phyloP scores from a whole-genome alignment of 1,140 invertebrate genomes.

The Charaxes varanes region DNA sequence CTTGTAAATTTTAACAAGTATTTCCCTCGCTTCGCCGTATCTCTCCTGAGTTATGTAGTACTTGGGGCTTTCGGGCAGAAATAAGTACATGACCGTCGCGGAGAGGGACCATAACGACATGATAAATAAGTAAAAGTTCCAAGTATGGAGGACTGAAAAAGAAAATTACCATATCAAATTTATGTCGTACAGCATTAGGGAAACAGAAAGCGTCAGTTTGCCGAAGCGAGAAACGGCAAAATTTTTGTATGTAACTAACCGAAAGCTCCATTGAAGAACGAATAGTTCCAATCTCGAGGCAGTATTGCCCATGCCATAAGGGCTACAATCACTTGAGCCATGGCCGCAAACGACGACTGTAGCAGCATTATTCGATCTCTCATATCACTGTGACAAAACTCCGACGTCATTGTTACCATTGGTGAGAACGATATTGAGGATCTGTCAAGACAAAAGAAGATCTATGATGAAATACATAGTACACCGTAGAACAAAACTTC shows the following conservation, averaged over 20 bases:
- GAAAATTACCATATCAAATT: conserved; percentile 6
- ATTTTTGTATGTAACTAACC: conserved; percentile 34
- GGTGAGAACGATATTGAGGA: conserved; percentile 42
- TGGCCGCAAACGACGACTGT: conserved; percentile 37
- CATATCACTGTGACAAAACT: conserved; percentile 50
- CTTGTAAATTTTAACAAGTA: conserved; percentile 45
- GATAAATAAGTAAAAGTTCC: conserved; percentile 50
- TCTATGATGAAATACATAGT: no score
- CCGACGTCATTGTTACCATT: conserved; percentile 38
- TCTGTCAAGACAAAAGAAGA: conserved; percentile 26
- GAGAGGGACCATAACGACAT: conserved; percentile 44
- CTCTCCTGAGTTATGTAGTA: conserved; percentile 44
- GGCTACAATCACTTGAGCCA: conserved; percentile 36
- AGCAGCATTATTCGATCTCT: conserved; percentile 47
- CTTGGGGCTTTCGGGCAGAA: conserved; percentile 57
- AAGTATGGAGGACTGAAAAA: conserved; percentile 51
- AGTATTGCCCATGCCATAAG: conserved; percentile 46
- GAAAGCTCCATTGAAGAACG: conserved; percentile 36
- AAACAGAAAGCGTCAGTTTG: no score
- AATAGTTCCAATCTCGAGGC: conserved; percentile 37
- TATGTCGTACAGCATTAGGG: no score
- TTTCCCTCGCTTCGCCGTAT: conserved; percentile 47
- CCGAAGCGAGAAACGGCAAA: not conserved
- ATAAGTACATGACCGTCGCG: conserved; percentile 31
- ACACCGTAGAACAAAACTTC: no score